Evolutionary conservation across 2,888 invertebrate genomes (phyloP), one percentile per base, ranked within the genome.

Genomic region (Hofmannophila pseudospretella): DNA sequence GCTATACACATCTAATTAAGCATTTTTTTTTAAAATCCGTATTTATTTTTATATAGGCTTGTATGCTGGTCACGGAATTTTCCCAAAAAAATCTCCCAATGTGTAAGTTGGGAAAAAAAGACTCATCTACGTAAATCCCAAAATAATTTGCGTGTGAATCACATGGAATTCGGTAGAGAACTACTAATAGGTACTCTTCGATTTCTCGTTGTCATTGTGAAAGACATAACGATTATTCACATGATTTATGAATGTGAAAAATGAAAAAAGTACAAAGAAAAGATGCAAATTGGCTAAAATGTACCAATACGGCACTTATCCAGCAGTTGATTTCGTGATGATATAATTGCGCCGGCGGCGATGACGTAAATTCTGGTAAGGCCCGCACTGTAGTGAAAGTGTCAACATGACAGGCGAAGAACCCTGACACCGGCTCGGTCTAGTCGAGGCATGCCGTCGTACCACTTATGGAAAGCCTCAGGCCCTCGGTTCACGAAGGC

Each of bases 301-400:
- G 67, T 67, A 28, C 26, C 35, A 35, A 35, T 31, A 34, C 20
- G 65, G 68, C 56, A 71, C 62, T 71, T 70, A 67, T 49, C 54
- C 49, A 58, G 56, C 71, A 69, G 70, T 69, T 73, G 69, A 75
- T 76, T 75, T 72, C 68, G 60, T 66, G 69, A 73, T 80, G 77
- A 77, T 74, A 78, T 77, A 80, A 80, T 79, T 77, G 72, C 58
- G 52, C 49, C 42, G 54, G 49, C 53, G 49, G 43, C 42, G 60
- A 43, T 78, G 79, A 80, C 77, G 78, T 74, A 38, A 81, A 74
- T 54, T 55, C 59, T 61, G 58, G 70, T 75, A 77, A 69, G 65
- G 65, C 59, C 58, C 67, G 55, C 29, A 45, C 53, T 51, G 58
- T 58, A 60, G 80, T 76, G 79, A 80, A 79, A 80, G 78, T 76